These are phyloP conservation scores for Drosophila hamatofila DNA, from an alignment of 2,888 invertebrate genomes.

Conservation along the genomic window DNA sequence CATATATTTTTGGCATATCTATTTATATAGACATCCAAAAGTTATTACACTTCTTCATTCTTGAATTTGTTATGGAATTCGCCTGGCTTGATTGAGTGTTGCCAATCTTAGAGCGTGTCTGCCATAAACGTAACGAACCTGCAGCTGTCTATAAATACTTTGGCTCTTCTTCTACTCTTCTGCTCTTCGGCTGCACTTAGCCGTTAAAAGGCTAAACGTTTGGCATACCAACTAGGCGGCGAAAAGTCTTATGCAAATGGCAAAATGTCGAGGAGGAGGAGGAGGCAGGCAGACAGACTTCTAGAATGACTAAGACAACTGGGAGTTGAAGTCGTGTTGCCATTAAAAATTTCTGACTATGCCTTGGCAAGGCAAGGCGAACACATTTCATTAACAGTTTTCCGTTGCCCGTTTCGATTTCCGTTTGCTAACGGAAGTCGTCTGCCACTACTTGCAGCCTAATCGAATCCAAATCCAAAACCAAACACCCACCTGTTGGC, in stretches of 20 bases:
- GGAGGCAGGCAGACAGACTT: conserved; percentile 9
- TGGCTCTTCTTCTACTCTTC: not conserved
- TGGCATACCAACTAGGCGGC: conserved; percentile 67
- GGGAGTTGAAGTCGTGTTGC: conserved; percentile 9
- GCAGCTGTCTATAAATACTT: conserved; percentile 61
- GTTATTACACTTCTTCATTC: not conserved
- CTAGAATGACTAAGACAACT: conserved; percentile 38
- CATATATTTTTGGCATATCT: not conserved
- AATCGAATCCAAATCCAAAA: conserved; percentile 10
- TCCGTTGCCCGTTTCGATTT: conserved; percentile 58
- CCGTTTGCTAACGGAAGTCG: conserved; percentile 74
- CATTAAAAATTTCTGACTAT: conserved; percentile 62
- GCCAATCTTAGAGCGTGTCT: conserved; percentile 26
- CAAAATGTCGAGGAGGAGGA: not conserved
- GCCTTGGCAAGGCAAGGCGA: conserved; percentile 45
- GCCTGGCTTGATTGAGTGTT: not conserved
- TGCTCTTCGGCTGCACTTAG: conserved; percentile 52
- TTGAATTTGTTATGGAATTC: conserved; percentile 1
- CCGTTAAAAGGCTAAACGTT: conserved; percentile 70
- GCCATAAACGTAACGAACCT: conserved; percentile 31
- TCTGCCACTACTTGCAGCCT: conserved; percentile 26
- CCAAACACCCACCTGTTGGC: conserved; percentile 80
- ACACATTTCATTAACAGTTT: conserved; percentile 69
- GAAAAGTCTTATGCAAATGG: conserved; percentile 57
- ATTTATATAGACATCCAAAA: not conserved